Evolutionary conservation across 1,140 invertebrate genomes (phyloP), one percentile per base, ranked within the genome.

Genomic region (Bombus huntii): DNA sequence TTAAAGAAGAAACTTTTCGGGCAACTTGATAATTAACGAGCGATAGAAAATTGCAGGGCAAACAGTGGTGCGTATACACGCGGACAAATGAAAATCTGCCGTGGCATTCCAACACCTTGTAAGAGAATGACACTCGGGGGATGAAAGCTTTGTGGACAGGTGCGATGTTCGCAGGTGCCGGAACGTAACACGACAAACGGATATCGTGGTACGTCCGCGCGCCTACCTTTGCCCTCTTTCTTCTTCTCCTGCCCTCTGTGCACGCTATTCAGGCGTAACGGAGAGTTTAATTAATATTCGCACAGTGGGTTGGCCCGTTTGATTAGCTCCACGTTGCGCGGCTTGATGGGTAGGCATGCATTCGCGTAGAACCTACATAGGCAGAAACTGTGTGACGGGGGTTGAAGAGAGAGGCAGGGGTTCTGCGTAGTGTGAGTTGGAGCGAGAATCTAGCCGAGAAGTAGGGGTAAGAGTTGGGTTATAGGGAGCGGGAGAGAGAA

Each of bases 221-320:
- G 8, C 44, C 42, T 47, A 89, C 83, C 78, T 81, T 86, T 74
- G 42, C 39, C 65, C 82, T 74, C 66, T 87, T 81, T 75, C 71
- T 66, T 59, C 44, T 86, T 88, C 92, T 86, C 86, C 77, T 86
- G 75, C 88, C 75, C 87, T 88, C 88, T 90, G 81, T 86, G 86
- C 88, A 87, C 87, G 89, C 92, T 81, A 89, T 91, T 92, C 92
- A 90, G 90, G 81, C 91, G 92, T 92, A 93, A 93, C 89, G 89
- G 88, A 91, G 91, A 92, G 92, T 94, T 94, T 93, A 94, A 94
- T 94, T 94, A 93, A 94, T 94, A 94, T 94, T 93, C 91, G 92
- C 91, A 90, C 91, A 92, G 92, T 88, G 92, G 90, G 92, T 90
- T 88, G 89, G 92, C 90, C 90, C 92, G 93, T 94, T 94, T 94